Evolutionary conservation across 2,113 vertebrate species (phyloP), one percentile per base, ranked within the genome.

Genomic region (Cyprinodon brontotheroides): DNA sequence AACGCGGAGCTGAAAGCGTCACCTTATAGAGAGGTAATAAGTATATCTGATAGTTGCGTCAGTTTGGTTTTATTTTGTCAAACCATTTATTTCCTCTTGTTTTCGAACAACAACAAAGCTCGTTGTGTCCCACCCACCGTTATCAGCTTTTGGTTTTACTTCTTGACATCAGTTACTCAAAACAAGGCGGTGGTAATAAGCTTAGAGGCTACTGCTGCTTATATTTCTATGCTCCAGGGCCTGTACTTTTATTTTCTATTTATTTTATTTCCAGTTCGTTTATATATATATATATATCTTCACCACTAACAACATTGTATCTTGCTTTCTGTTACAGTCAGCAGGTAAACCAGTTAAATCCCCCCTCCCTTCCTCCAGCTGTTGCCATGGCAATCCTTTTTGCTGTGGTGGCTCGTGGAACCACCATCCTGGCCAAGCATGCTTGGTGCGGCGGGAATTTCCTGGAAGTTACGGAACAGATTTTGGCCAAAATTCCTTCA

Each of bases 381-480:
- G 86, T 89, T 93, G 90, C 85, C 92, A 99, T 99, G 98, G 97
- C 98, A 65, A 98, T 99, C 94, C 95, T 99, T 37, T 99, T 99
- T 59, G 96, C 97, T 4, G 97, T 99, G 17, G 97, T 98, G 91
- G 97, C 98, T 4, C 95, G 98, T 87, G 98, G 98, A 89, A 97
- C 96, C 65, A 99, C 98, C 77, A 96, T 98, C 89, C 95, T 99
- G 72, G 98, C 98, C 86, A 99, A 98, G 68, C 95, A 99, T 48
- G 97, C 98, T 22, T 98, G 95, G 95, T 99, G 96, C 50, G 96
- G 96, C 3, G 98, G 98, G 8, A 99, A 99, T 93, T 99, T 99
- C 89, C 93, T 99, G 91, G 98, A 99, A 89, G 98, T 99, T 87
- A 98, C 97, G 0, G 97, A 99, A 83, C 98, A 99, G 92, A 97